Evolutionary conservation across 2,113 vertebrate species (phyloP).

Genomic region (Chroicocephalus ridibundus): DNA sequence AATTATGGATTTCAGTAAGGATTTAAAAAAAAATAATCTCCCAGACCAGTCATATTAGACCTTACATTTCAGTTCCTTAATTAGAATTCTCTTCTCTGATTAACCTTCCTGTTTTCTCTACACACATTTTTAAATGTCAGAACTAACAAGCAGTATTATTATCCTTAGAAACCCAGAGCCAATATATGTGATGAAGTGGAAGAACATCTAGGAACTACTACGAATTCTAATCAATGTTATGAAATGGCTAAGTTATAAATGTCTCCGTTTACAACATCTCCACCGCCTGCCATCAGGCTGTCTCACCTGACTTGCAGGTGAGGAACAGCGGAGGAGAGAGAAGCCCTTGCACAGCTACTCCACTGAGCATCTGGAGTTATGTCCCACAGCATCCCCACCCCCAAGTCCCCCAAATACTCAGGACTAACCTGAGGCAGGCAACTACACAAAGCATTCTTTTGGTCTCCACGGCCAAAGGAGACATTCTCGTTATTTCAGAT

Average conservation of each 20-base stretch:
- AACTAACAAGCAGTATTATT: background rate
- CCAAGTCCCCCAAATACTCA: background rate
- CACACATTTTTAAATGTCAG: slow-evolving; percentile 20
- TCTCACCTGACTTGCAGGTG: background rate
- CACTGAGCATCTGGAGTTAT: background rate
- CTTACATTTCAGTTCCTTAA: slow-evolving; percentile 27
- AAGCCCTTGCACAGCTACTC: background rate
- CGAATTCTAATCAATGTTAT: background rate
- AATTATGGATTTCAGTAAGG: background rate
- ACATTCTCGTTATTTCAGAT: background rate
- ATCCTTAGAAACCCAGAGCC: background rate
- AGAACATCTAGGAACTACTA: background rate
- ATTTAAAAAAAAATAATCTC: background rate
- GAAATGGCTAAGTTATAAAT: background rate
- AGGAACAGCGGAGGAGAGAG: background rate
- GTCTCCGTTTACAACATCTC: background rate
- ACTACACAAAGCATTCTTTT: background rate
- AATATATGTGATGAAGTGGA: background rate
- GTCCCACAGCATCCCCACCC: background rate
- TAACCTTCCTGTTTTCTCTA: slow-evolving; percentile 42
- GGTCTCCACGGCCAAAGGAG: background rate
- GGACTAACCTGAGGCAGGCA: background rate
- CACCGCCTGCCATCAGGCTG: background rate
- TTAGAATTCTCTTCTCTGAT: slow-evolving; percentile 1
- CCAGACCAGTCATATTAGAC: background rate